Percentiles rank a stretch among this genome's conserved stretches.
Evolutionary conservation across 2,797 vertebrate species (phyloP).

Genomic region (Chloroceryle inda): DNA sequence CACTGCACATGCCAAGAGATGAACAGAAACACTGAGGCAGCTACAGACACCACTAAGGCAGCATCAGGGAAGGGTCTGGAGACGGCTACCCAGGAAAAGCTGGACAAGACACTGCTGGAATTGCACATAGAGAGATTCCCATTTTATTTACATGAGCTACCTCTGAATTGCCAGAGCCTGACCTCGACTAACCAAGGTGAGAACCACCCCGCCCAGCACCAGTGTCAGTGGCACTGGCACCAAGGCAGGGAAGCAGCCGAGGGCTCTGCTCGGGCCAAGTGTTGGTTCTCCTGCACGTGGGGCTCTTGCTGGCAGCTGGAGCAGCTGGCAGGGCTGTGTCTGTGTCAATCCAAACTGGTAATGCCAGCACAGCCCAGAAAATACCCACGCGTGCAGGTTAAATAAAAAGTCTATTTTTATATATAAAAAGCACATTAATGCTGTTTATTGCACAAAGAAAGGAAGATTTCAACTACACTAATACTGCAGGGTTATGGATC

Average conservation of each 20-base stretch:
- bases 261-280: not conserved
- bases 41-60: not conserved
- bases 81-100: not conserved
- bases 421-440: conserved; percentile 32
- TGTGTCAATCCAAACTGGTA: not conserved
- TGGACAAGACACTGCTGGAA: not conserved
- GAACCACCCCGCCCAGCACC: not conserved
- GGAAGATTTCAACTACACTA: not conserved
- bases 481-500: not conserved
- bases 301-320: not conserved
- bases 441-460: conserved; percentile 62
- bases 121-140: conserved; percentile 12
- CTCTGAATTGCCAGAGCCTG: not conserved
- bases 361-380: not conserved
- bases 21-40: not conserved
- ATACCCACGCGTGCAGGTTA: not conserved
- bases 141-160: conserved; percentile 34
- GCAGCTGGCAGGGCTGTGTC: not conserved
- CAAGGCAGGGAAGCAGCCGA: not conserved
- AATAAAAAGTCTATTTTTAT: not conserved
- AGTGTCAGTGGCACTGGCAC: not conserved
- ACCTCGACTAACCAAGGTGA: conserved; percentile 23
- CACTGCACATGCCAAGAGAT: not conserved
- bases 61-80: not conserved
- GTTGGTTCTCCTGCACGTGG: not conserved